Base-by-base conservation (phyloP, 2,888 invertebrate species). In the Alsophila aescularia region DNA sequence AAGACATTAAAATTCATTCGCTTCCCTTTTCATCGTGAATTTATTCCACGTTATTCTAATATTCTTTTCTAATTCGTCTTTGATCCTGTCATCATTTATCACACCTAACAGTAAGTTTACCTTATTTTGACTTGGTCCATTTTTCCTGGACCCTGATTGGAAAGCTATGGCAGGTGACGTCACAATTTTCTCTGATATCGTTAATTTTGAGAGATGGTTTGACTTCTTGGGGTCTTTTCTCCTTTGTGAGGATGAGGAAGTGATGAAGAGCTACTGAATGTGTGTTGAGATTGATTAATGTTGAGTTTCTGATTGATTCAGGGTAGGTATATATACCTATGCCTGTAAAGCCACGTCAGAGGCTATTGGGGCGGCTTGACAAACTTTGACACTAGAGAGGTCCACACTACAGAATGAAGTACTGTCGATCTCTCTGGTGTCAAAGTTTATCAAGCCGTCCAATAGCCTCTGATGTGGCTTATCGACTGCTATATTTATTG, bases 141-240 rank as follows among this genome's bases (percentile, higher is more conserved):
- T 85, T 83, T 84, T 87, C 87, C 71, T 60, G 61, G 57, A 50
- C 68, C 59, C 58, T 79, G 80, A 86, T 83, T 83, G 78, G 83
- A 76, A 75, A 70, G 68, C 55, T 58, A 49, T 67, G 79, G 73
- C 79, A 75, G 72, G 74, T 81, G 77, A 76, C 70, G 76, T 80
- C 75, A 75, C 59, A 68, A 65, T 69, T 68, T 65, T 61, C 64
- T 52, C 56, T 56, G 55, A 57, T 66, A 64, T 70, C 73, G 70
- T 78, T 79, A 75, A 75, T 78, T 74, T 69, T 64, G 61, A 60
- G 60, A 53, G 56, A 48, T 58, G 43, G 27, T 54, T 44, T 48
- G 43, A 49, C 58, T 52, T 53, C 39, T 39, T 55, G 60, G 40
- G 47, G 45, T 56, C 58, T 61, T 57, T 64, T 44, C 54, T 21